A percentile compares a stretch with the other conserved stretches of the same genome.
Conservation (phyloP, 2,797 vertebrate genomes). For the Protonibea diacanthus region DNA sequence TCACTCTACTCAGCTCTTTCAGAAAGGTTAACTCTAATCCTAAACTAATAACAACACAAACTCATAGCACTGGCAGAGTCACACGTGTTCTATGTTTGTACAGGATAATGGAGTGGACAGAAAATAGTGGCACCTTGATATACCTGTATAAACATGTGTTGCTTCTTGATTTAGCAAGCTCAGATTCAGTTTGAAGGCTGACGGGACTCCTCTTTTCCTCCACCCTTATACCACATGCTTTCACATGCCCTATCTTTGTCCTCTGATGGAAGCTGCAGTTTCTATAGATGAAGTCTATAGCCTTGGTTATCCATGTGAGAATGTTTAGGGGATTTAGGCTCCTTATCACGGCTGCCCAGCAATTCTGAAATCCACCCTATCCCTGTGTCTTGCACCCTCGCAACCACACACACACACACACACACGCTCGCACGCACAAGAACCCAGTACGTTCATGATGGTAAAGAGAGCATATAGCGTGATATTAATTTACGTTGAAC, state of each 20-base stretch:
- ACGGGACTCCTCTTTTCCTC: background rate
- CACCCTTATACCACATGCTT: background rate
- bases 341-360: slow-evolving; percentile 57
- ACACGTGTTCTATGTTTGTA: background rate
- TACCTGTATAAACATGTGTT: background rate
- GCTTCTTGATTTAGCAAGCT: background rate
- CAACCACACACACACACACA: background rate
- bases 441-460: background rate
- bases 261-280: slow-evolving; percentile 24
- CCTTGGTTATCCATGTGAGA: slow-evolving; percentile 45
- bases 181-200: background rate
- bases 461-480: slow-evolving; percentile 12
- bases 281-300: slow-evolving; percentile 29
- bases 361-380: slow-evolving; percentile 37
- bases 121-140: background rate
- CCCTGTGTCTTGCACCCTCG: background rate
- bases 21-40: slow-evolving; percentile 52
- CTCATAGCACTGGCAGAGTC: background rate
- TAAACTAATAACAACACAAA: slow-evolving; percentile 36
- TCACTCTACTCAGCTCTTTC: slow-evolving; percentile 16
- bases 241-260: slow-evolving; percentile 7
- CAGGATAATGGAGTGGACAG: background rate
- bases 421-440: background rate
- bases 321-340: slow-evolving; percentile 41
- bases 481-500: slow-evolving; percentile 16